Evolutionary conservation across 2,888 invertebrate species (phyloP).

Genomic region (Diloba caeruleocephala): DNA sequence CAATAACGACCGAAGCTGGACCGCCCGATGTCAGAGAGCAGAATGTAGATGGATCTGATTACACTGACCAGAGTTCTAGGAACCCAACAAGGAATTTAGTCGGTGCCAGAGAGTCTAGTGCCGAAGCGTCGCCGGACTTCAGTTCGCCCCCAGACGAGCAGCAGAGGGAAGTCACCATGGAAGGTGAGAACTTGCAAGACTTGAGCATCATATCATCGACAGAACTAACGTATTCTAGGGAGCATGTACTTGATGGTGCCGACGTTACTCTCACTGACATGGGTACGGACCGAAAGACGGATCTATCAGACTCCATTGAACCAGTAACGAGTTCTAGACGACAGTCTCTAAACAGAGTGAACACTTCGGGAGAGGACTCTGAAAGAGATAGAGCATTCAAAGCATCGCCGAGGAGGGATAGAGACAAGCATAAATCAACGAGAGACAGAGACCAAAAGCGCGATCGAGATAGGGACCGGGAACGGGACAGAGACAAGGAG

Average conservation of each 20-base stretch:
- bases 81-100: constrained; percentile 70
- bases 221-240: constrained; percentile 78
- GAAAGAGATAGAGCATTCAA: constrained; percentile 79
- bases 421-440: constrained; percentile 72
- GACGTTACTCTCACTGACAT: constrained; percentile 70
- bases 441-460: constrained; percentile 68
- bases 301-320: constrained; percentile 72
- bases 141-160: constrained; percentile 69
- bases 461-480: constrained; percentile 66
- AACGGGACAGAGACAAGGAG: constrained; percentile 69
- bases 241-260: constrained; percentile 86
- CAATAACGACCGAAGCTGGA: constrained; percentile 67
- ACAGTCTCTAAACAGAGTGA: constrained; percentile 72
- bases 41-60: constrained; percentile 84
- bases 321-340: constrained; percentile 68
- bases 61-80: constrained; percentile 70
- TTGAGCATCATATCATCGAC: constrained; percentile 75
- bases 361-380: constrained; percentile 83
- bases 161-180: constrained; percentile 88
- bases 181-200: constrained; percentile 89
- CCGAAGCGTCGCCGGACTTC: constrained; percentile 67
- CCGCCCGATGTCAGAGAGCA: constrained; percentile 78
- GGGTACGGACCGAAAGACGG: constrained; percentile 62
- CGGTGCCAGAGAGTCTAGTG: constrained; percentile 65
- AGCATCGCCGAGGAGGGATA: constrained; percentile 75